Conservation (phyloP, 2,113 vertebrate species). For the Oreamnos americanus region DNA sequence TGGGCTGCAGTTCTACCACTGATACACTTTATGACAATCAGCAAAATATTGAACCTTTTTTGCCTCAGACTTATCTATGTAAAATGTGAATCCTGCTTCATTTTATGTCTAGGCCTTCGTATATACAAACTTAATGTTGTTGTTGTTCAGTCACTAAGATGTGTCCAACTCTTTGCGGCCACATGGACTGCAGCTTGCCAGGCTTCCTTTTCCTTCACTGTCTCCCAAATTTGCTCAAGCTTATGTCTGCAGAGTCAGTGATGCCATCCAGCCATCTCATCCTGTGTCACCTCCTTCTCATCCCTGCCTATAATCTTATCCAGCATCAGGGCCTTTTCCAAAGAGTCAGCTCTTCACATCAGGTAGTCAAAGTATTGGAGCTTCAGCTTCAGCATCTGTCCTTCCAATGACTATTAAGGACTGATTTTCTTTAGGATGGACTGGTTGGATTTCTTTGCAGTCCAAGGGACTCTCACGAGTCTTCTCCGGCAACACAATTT, state of each 20-base stretch:
- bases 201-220: background rate
- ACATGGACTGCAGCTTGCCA: background rate
- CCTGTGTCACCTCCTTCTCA: background rate
- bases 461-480: background rate
- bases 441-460: background rate
- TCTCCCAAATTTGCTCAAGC: background rate
- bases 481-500: background rate
- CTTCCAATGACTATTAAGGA: background rate
- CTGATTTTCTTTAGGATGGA: background rate
- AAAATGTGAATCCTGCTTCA: background rate
- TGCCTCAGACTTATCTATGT: background rate
- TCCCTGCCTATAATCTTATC: background rate
- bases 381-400: background rate
- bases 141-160: fast-evolving
- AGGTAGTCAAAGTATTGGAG: background rate
- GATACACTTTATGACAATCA: background rate
- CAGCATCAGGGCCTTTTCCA: background rate
- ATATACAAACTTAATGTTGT: fast-evolving
- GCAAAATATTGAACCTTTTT: background rate
- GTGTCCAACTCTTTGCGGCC: background rate
- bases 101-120: background rate
- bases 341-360: background rate
- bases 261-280: background rate
- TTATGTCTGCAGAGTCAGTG: background rate
- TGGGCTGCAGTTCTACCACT: fast-evolving